These are phyloP conservation scores for Drosophila percnosoma DNA, from an alignment of 2,888 invertebrate species.

Conservation along the genomic window DNA sequence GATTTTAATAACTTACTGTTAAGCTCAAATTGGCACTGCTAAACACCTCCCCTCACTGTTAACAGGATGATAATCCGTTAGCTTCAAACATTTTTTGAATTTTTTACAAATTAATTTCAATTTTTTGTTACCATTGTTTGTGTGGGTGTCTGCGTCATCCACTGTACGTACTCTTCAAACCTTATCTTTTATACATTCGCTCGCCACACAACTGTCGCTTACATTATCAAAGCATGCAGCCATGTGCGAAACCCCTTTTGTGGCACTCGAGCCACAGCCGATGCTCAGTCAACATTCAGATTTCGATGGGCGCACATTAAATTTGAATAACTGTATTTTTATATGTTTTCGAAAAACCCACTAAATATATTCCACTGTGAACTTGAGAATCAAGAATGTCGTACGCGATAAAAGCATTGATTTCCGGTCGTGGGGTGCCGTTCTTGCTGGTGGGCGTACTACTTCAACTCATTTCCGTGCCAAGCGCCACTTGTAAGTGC, in stretches of 20 bases:
- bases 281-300: conserved; percentile 62
- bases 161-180: neutral
- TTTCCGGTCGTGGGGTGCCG: conserved; percentile 73
- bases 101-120: neutral
- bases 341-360: conserved; percentile 3
- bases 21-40: conserved; percentile 26
- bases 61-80: conserved; percentile 13
- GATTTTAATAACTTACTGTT: neutral
- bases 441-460: conserved; percentile 39
- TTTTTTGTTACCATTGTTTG: neutral
- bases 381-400: conserved; percentile 63
- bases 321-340: conserved; percentile 24
- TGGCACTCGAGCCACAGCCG: conserved; percentile 16
- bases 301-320: conserved; percentile 46
- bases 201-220: conserved; percentile 6
- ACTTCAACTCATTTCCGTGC: conserved; percentile 56
- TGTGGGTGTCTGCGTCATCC: conserved; percentile 10
- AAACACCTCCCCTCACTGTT: neutral
- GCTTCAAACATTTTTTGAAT: neutral
- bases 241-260: conserved; percentile 46
- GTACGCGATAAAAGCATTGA: conserved; percentile 73
- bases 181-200: conserved; percentile 34
- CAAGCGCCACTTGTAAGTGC: conserved; percentile 72
- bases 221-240: conserved; percentile 44
- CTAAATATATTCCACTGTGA: conserved; percentile 34